Percentiles rank a stretch among this genome's conserved stretches.
These are phyloP conservation scores for Agrotis clavis DNA, from an alignment of 2,888 invertebrate species.

Conservation along the genomic window DNA sequence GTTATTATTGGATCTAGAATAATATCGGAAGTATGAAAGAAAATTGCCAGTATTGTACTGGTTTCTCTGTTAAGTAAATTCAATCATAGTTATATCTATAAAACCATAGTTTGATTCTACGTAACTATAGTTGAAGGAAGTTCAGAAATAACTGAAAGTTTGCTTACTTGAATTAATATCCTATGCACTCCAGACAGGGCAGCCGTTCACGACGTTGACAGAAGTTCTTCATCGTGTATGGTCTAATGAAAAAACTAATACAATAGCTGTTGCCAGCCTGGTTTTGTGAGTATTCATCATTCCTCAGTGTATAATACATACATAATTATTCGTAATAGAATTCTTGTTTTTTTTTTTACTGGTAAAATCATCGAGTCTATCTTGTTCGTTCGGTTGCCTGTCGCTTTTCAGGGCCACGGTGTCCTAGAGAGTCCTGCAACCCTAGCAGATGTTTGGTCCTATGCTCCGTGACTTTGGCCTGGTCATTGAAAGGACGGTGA, in stretches of 20 bases:
- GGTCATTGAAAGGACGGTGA: too few relatives aligned
- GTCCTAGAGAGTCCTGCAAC: too few relatives aligned
- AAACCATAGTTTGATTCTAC: too few relatives aligned
- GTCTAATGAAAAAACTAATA: neutral
- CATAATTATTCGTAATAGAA: too few relatives aligned
- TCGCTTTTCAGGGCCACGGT: too few relatives aligned
- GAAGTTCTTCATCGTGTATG: neutral
- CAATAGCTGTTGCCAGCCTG: neutral
- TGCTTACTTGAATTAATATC: neutral
- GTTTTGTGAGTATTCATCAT: too few relatives aligned
- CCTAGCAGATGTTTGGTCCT: too few relatives aligned
- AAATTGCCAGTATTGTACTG: neutral
- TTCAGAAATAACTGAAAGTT: neutral
- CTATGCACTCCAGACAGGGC: neutral
- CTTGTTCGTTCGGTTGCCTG: too few relatives aligned
- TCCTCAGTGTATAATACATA: too few relatives aligned
- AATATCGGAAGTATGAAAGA: neutral
- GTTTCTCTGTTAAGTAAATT: neutral
- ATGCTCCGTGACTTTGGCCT: too few relatives aligned
- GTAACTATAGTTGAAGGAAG: neutral
- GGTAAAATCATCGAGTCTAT: too few relatives aligned
- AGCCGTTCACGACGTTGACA: neutral
- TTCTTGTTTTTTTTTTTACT: too few relatives aligned
- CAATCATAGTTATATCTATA: neutral
- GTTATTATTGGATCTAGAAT: conserved; percentile 14